Evolutionary conservation across 64 coral and sea anemone species (phyloP).

Genomic region (Pachyseris speciosa): DNA sequence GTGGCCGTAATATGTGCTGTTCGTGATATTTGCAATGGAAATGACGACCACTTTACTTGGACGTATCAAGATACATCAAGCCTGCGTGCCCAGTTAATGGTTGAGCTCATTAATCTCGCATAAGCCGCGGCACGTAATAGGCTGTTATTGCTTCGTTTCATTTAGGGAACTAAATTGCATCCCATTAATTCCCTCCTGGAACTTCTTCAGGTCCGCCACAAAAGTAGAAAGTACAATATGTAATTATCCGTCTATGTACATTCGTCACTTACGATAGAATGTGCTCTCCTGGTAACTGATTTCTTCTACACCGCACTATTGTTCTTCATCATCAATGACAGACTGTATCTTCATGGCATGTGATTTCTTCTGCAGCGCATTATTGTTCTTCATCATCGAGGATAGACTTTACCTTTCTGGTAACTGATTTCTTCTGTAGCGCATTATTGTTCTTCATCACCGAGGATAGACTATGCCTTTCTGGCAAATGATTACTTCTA

Average conservation of each 20-base stretch:
- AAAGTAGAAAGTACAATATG: neutral
- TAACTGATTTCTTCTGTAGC: neutral
- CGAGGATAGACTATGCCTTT: neutral
- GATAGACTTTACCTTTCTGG: neutral
- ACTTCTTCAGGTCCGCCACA: neutral
- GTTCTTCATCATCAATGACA: neutral
- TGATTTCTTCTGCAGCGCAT: neutral
- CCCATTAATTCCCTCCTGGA: neutral
- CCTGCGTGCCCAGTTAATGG: slow-evolving; percentile 23
- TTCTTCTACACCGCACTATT: neutral
- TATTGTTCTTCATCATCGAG: neutral
- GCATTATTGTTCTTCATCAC: neutral
- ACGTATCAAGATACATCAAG: neutral
- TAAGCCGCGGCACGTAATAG: neutral
- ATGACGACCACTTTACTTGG: neutral
- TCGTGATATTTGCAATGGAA: neutral
- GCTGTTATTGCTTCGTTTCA: neutral
- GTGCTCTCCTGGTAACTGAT: neutral
- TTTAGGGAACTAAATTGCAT: neutral
- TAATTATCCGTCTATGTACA: neutral
- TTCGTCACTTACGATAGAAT: neutral
- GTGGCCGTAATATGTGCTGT: slow-evolving; percentile 25
- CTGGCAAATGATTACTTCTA: neutral
- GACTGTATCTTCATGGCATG: neutral
- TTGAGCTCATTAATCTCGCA: neutral